Base-by-base conservation (phyloP, 2,888 invertebrate species). In the Fragum whitleyi region DNA sequence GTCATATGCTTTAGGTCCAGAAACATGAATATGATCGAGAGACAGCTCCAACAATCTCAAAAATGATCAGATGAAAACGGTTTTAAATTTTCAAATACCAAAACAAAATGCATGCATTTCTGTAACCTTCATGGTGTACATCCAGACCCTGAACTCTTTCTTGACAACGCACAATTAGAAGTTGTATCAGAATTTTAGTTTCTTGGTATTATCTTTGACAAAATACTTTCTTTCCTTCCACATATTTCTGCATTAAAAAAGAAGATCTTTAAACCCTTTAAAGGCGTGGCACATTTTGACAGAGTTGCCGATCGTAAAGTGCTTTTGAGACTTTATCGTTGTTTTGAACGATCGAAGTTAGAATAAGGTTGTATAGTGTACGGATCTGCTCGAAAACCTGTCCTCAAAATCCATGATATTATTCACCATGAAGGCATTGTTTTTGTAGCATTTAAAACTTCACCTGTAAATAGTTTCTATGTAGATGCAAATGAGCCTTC, bases 401-500 rank as follows among this genome's bases (percentile, higher is more conserved):
- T 79, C 55, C 42, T 83, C 5, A 16, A 51, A 47, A 53, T 61
- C 59, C 74, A 83, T 9, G 74, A 86, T 51, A 29, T 79, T 26
- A 61, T 83, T 7, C 86, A 86, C n/a, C 11, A 83, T 32, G 77
- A 85, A 62, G 83, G 79, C 32, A 59, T 82, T 14, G 70, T 62
- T 23, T 47, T 80, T 6, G 71, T 71, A 36, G 80, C 80, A 14
- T 80, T 79, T 39, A 16, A 75, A 21, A 77, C 78, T 19, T 82
- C 81, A 21, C 80, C 83, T 16, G 74, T 73, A 14, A 28, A 77
- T 2, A 77, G 83, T 67, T 51, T 83, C 23, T 77, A 77, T 29
- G 80, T 75, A 6, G 77, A 76, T 21, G 73, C 76, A 6, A 47
- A 69, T 53, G 76, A 76, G 42, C 76, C 53, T 19, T 75, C 75